Evolutionary conservation across 1,140 invertebrate species (phyloP).

Genomic region (Drosophila nigrodunni): DNA sequence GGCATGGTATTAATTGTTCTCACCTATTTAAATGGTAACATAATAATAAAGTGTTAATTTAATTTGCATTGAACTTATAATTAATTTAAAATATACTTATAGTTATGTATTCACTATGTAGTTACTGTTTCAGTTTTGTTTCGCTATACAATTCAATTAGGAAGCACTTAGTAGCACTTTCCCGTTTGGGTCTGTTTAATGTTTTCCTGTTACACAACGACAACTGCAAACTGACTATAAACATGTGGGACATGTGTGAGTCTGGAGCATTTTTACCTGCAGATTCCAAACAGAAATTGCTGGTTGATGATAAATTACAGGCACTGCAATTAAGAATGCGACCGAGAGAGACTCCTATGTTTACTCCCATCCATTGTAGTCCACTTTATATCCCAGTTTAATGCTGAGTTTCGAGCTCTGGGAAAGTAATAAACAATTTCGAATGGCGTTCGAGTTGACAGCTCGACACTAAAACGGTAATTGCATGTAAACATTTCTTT

Average conservation of each 20-base stretch:
- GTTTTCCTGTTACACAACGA: conserved; percentile 4
- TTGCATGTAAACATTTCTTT: conserved; percentile 78
- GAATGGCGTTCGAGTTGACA: conserved; percentile 71
- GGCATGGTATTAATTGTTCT: too few relatives aligned
- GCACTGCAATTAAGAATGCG: conserved; percentile 72
- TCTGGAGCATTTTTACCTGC: conserved; percentile 56
- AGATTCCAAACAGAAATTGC: conserved; percentile 48
- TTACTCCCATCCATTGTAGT: not conserved
- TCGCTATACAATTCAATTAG: conserved; percentile 35
- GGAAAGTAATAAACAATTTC: conserved; percentile 71
- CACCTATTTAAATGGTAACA: not conserved
- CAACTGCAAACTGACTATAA: conserved; percentile 39
- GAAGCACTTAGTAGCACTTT: conserved; percentile 35
- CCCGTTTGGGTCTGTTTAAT: conserved; percentile 29
- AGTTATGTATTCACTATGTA: too few relatives aligned
- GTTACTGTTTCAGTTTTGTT: not conserved
- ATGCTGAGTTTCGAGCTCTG: conserved; percentile 19
- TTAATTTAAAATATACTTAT: too few relatives aligned
- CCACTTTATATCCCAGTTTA: not conserved
- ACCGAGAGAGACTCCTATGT: conserved; percentile 12
- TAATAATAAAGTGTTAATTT: not conserved
- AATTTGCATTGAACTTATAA: not conserved
- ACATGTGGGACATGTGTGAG: conserved; percentile 52
- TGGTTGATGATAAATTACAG: conserved; percentile 71
- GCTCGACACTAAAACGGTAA: conserved; percentile 74